phyloP scores from a whole-genome alignment of 2,888 invertebrate species.

The Serrognathus titanus region DNA sequence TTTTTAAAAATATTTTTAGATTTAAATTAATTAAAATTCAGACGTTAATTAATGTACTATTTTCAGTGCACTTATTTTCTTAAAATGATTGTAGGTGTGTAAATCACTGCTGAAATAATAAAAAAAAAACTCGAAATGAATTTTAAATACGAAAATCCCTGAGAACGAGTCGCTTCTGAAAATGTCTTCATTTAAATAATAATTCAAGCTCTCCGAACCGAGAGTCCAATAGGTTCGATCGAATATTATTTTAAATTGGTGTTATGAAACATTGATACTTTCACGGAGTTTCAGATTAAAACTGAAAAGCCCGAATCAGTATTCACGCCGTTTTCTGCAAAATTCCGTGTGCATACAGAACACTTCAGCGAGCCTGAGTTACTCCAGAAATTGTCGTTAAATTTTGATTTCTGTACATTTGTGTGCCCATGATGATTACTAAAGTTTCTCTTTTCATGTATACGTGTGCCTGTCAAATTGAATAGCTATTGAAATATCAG shows the following conservation, averaged over 20 bases:
- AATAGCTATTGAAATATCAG: neutral
- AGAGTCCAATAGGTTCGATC: conserved; percentile 20
- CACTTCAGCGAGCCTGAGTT: conserved; percentile 22
- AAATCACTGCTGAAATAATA: no score
- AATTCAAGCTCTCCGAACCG: conserved; percentile 24
- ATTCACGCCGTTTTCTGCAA: conserved; percentile 25
- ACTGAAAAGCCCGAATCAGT: conserved; percentile 28
- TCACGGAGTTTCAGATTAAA: conserved; percentile 26
- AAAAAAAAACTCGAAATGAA: no score
- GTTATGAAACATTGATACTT: conserved; percentile 30
- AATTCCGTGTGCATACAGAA: conserved; percentile 23
- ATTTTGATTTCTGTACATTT: conserved; percentile 25
- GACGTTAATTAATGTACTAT: no score
- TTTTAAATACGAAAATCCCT: neutral
- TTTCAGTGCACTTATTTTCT: no score
- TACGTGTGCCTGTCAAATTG: no score
- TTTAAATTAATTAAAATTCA: no score
- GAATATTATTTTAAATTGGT: conserved; percentile 29
- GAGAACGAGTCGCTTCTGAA: conserved; percentile 20
- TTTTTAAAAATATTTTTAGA: no score
- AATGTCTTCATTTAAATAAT: conserved; percentile 16
- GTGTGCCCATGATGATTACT: neutral
- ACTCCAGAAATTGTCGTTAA: conserved; percentile 23
- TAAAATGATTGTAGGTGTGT: no score
- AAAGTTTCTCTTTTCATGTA: neutral